These are phyloP conservation scores for Scrobipalpa costella DNA, from an alignment of 2,888 invertebrate genomes.

Conservation along the genomic window DNA sequence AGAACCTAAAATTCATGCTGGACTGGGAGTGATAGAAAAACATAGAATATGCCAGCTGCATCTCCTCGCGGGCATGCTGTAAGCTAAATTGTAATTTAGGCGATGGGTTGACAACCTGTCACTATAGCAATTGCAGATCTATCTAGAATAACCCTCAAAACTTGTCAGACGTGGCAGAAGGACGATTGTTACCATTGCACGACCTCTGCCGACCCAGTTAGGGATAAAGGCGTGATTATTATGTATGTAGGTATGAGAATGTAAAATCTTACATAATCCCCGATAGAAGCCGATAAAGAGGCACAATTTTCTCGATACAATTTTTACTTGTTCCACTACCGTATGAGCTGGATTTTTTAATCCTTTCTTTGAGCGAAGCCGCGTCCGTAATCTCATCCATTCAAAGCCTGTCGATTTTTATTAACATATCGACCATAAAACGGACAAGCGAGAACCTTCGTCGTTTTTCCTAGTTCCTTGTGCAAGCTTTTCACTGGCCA, in stretches of 20 bases:
- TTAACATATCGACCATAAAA: slow-evolving; percentile 75
- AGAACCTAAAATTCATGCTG: slow-evolving; percentile 31
- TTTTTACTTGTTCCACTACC: slow-evolving; percentile 21
- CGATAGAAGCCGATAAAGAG: slow-evolving; percentile 24
- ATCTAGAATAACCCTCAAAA: no score
- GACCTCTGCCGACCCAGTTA: no score
- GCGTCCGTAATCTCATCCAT: slow-evolving; percentile 55
- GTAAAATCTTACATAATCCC: slow-evolving; percentile 28
- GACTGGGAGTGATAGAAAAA: no score
- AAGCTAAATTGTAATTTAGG: no score
- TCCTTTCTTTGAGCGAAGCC: slow-evolving; percentile 20
- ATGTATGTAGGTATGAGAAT: no score
- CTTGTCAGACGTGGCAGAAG: no score
- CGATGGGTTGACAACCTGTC: no score
- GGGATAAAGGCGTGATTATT: no score
- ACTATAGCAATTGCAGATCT: no score
- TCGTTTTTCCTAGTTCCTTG: slow-evolving; percentile 64
- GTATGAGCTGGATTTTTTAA: slow-evolving; percentile 12
- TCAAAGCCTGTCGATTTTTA: slow-evolving; percentile 72
- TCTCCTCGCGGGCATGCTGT: no score
- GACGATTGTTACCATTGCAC: no score
- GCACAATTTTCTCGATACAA: not conserved
- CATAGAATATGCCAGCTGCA: no score
- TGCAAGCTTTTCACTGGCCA: slow-evolving; percentile 59
- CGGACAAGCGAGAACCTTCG: slow-evolving; percentile 60